These are phyloP conservation scores for Cantharis flavilabris DNA, from an alignment of 2,888 invertebrate genomes.

Conservation along the genomic window DNA sequence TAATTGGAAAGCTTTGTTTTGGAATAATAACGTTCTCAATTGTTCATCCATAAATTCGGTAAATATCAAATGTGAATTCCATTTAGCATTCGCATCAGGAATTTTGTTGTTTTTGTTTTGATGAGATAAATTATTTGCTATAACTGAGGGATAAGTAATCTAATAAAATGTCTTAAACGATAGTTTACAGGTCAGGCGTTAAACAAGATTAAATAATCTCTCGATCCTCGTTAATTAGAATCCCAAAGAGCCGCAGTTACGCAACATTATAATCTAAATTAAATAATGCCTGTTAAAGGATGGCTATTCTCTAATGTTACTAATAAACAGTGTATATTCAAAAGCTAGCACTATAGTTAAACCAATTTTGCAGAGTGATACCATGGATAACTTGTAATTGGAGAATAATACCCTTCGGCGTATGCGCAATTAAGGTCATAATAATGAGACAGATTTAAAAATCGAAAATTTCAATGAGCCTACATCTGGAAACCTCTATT, in stretches of 20 bases:
- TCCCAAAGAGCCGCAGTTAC: constrained; percentile 42
- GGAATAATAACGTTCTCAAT: constrained; percentile 28
- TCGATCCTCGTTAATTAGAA: constrained; percentile 50
- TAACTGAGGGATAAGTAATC: constrained; percentile 28
- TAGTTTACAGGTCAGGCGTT: constrained; percentile 50
- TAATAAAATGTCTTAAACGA: constrained; percentile 44
- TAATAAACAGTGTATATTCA: constrained; percentile 25
- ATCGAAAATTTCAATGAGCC: background rate
- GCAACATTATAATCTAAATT: constrained; percentile 51
- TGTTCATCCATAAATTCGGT: constrained; percentile 26
- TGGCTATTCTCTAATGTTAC: constrained; percentile 26
- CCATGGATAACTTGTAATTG: constrained; percentile 24
- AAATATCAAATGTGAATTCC: constrained; percentile 25
- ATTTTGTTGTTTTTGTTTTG: constrained; percentile 18
- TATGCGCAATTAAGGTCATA: constrained; percentile 22
- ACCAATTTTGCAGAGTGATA: constrained; percentile 22
- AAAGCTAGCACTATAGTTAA: constrained; percentile 25
- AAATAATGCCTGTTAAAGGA: constrained; percentile 49
- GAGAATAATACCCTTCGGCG: constrained; percentile 18
- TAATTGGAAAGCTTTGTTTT: constrained; percentile 29
- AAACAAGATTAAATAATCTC: constrained; percentile 52
- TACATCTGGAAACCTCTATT: background rate
- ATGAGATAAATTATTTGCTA: constrained; percentile 10
- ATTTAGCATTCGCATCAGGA: constrained; percentile 5
- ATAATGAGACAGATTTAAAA: background rate